A percentile compares a stretch with the other conserved stretches of the same genome.
These are phyloP conservation scores for Eilema caniola DNA, from an alignment of 2,888 invertebrate species.

Conservation along the genomic window DNA sequence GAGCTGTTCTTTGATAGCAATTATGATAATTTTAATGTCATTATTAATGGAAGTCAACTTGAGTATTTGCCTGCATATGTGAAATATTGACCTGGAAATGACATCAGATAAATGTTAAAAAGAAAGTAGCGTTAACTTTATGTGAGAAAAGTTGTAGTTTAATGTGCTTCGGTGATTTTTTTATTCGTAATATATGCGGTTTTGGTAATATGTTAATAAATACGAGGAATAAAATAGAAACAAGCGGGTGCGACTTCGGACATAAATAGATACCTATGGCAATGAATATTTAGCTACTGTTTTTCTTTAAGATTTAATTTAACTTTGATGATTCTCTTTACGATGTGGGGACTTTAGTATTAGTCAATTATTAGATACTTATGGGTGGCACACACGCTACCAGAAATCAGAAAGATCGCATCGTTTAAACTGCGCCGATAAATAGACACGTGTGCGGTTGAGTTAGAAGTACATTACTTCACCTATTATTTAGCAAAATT, in stretches of 20 bases:
- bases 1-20: slow-evolving; percentile 44
- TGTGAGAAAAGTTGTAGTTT: slow-evolving; percentile 41
- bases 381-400: too few relatives aligned
- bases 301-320: neutral
- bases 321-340: neutral
- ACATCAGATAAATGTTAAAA: slow-evolving; percentile 30
- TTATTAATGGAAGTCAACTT: slow-evolving; percentile 51
- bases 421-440: too few relatives aligned
- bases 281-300: slow-evolving; percentile 5
- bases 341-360: neutral
- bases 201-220: slow-evolving; percentile 35
- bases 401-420: too few relatives aligned
- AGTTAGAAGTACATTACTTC: neutral
- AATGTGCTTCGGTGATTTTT: slow-evolving; percentile 32
- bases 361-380: neutral
- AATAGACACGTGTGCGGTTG: too few relatives aligned
- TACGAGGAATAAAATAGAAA: slow-evolving; percentile 31
- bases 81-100: slow-evolving; percentile 37
- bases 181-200: slow-evolving; percentile 33
- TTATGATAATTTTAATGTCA: slow-evolving; percentile 57
- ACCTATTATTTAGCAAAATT: neutral
- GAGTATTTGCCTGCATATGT: slow-evolving; percentile 46
- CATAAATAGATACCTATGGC: neutral
- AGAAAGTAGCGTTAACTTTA: slow-evolving; percentile 43
- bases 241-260: slow-evolving; percentile 1